Conservation (phyloP, 2,113 vertebrate species). For the Cyprinus carpio region DNA sequence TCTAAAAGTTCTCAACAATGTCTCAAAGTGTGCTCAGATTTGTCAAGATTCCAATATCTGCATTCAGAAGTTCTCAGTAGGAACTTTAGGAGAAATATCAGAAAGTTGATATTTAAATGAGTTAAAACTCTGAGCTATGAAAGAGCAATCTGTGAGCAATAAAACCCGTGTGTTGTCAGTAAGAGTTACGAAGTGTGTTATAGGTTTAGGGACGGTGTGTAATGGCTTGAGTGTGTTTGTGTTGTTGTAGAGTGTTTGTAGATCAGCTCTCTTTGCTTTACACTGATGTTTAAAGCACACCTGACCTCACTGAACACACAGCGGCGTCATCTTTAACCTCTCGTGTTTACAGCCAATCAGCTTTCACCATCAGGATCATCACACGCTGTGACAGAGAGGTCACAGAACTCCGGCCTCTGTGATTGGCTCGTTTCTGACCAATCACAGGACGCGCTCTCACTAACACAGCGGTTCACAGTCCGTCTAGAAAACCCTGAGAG, state of each 20-base stretch:
- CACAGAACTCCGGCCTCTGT: neutral
- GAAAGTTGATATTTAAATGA: neutral
- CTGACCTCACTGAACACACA: neutral
- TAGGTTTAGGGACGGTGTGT: neutral
- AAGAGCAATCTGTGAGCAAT: neutral
- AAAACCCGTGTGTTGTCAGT: neutral
- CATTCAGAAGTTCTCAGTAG: neutral
- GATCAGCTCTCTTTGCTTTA: constrained; percentile 54
- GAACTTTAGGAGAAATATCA: neutral
- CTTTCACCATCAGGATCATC: neutral
- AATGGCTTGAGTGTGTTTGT: constrained; percentile 16
- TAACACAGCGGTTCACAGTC: neutral
- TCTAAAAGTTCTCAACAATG: too few species aligned
- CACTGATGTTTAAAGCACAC: constrained; percentile 39
- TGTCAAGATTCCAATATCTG: neutral
- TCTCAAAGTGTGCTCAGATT: too few species aligned
- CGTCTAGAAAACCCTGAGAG: neutral
- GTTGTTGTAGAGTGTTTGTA: constrained; percentile 56
- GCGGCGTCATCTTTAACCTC: neutral
- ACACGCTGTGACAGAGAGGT: neutral
- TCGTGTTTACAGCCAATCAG: neutral
- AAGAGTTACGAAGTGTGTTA: constrained; percentile 1
- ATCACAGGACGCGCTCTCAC: neutral
- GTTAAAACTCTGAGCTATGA: too few species aligned
- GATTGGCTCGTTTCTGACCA: neutral